These are phyloP conservation scores for Aldabrachelys gigantea DNA, from an alignment of 2,113 vertebrate species.

Conservation along the genomic window DNA sequence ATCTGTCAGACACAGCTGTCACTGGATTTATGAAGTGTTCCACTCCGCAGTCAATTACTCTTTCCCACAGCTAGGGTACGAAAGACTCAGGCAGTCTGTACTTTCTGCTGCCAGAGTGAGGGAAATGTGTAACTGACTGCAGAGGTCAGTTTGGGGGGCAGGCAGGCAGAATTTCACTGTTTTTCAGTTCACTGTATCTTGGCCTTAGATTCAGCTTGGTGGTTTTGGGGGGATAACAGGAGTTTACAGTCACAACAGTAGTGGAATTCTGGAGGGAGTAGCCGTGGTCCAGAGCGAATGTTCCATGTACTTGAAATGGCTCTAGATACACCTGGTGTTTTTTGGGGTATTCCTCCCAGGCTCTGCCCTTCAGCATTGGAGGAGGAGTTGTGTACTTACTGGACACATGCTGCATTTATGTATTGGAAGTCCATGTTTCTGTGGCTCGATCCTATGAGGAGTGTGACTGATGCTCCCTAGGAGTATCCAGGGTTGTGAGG, in stretches of 20 bases:
- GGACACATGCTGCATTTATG: no score
- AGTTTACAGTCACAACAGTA: not conserved
- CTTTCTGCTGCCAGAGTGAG: not conserved
- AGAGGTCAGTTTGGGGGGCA: not conserved
- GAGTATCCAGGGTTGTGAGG: no score
- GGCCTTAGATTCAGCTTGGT: accelerated
- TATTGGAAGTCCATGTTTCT: no score
- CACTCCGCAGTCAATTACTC: not conserved
- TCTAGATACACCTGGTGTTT: not conserved
- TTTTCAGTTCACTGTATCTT: not conserved
- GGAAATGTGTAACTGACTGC: not conserved
- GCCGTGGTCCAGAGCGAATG: not conserved
- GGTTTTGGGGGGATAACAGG: not conserved
- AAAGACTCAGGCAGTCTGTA: not conserved
- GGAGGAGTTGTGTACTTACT: no score
- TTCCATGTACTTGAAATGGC: not conserved
- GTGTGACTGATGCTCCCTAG: no score
- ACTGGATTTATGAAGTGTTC: not conserved
- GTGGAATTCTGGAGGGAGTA: not conserved
- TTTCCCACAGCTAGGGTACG: not conserved
- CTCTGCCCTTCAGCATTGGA: no score
- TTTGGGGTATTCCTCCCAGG: no score
- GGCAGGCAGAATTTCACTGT: not conserved
- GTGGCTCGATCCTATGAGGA: no score
- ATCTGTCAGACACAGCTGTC: not conserved